These are phyloP conservation scores for Tichodroma muraria DNA, from an alignment of 2,113 vertebrate species.

Conservation along the genomic window DNA sequence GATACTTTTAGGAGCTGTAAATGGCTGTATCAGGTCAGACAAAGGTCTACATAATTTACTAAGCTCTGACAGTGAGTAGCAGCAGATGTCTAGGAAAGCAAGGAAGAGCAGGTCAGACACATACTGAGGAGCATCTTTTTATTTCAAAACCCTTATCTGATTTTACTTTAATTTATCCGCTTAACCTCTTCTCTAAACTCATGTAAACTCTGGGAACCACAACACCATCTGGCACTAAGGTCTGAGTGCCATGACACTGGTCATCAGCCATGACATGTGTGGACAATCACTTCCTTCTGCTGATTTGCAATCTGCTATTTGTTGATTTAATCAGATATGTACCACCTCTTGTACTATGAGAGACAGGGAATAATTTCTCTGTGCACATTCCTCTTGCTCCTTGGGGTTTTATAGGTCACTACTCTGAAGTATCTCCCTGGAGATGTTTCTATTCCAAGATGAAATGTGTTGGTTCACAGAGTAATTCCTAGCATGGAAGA, in stretches of 20 bases:
- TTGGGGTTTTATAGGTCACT: background rate
- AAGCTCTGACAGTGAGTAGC: background rate
- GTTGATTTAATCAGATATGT: background rate
- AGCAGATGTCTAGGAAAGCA: background rate
- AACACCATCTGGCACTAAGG: background rate
- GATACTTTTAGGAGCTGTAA: background rate
- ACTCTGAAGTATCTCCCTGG: background rate
- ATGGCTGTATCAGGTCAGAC: background rate
- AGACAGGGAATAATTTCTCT: background rate
- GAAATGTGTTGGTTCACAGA: background rate
- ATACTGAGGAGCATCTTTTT: background rate
- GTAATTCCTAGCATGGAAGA: background rate
- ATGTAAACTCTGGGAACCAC: background rate
- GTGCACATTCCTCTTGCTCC: background rate
- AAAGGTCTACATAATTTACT: background rate
- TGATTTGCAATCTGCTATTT: background rate
- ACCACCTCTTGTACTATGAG: background rate
- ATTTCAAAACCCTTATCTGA: background rate
- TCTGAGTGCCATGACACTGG: too few species aligned
- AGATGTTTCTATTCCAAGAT: background rate
- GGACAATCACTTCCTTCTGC: background rate
- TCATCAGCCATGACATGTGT: rapidly evolving
- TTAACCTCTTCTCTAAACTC: background rate
- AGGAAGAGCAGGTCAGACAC: background rate
- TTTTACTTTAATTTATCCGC: background rate